Percentiles rank a stretch among this genome's conserved stretches.
phyloP scores from a whole-genome alignment of 2,888 invertebrate genomes.

The Macropis europaea region DNA sequence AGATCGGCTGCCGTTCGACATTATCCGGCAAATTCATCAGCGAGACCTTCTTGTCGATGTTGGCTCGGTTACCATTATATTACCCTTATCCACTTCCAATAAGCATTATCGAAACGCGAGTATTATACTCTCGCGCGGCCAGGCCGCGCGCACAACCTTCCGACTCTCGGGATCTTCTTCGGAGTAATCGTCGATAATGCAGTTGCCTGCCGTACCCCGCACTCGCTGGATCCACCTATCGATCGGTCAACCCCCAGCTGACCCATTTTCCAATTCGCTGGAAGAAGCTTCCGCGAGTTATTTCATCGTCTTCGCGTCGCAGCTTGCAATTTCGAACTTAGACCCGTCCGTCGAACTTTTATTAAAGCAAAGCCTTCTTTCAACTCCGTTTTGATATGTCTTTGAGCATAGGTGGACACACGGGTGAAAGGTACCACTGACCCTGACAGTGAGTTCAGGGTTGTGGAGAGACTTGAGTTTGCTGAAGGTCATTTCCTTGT shows the following conservation, averaged over 20 bases:
- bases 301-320: background rate
- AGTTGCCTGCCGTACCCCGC: constrained; percentile 47
- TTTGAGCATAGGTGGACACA: too few species aligned
- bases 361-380: too few species aligned
- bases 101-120: constrained; percentile 21
- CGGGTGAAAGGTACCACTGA: too few species aligned
- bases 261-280: constrained; percentile 55
- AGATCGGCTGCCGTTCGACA: constrained; percentile 4
- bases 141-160: constrained; percentile 1
- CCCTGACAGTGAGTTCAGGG: too few species aligned
- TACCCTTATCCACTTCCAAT: constrained; percentile 39
- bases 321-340: too few species aligned
- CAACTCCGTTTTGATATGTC: too few species aligned
- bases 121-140: background rate
- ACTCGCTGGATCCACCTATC: constrained; percentile 54
- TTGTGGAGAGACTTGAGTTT: too few species aligned
- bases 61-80: constrained; percentile 24
- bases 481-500: too few species aligned
- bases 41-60: constrained; percentile 13
- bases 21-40: constrained; percentile 23
- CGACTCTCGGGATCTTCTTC: constrained; percentile 53
- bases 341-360: too few species aligned
- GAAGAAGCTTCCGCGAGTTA: constrained; percentile 24
- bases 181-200: constrained; percentile 64
- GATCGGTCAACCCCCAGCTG: constrained; percentile 46